phyloP scores from a whole-genome alignment of 2,113 vertebrate genomes.

The Neogale vison region DNA sequence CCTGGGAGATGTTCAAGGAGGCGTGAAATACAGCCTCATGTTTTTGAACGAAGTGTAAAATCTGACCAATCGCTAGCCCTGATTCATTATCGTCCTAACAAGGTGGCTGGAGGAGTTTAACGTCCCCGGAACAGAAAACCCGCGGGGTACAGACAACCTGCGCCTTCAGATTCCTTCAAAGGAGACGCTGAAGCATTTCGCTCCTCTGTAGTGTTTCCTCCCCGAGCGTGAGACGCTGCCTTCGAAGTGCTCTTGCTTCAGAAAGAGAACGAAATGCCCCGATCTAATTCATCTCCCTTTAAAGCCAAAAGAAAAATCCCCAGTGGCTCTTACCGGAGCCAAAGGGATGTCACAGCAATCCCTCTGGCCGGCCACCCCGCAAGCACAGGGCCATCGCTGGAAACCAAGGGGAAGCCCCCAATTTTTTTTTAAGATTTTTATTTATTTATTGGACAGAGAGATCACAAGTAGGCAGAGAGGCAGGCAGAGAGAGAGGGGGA shows the following conservation, averaged over 20 bases:
- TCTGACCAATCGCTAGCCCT: neutral
- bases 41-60: neutral
- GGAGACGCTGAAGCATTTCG: neutral
- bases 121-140: neutral
- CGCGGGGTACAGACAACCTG: too few species aligned
- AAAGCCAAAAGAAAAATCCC: neutral
- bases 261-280: neutral
- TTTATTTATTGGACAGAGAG: too few species aligned
- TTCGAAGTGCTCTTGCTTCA: neutral
- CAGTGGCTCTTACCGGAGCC: neutral
- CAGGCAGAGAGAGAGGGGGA: too few species aligned
- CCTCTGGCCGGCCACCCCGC: accelerated
- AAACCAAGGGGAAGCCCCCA: accelerated
- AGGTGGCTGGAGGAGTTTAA: neutral
- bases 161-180: neutral
- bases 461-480: too few species aligned
- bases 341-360: accelerated
- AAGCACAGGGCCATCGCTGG: accelerated
- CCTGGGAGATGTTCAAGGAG: neutral
- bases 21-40: neutral
- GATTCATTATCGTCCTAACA: too few species aligned
- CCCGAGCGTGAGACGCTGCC: accelerated
- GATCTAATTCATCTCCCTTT: neutral
- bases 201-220: neutral
- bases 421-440: too few species aligned